Evolutionary conservation across 2,797 vertebrate genomes (phyloP), one percentile per base, ranked within the genome.

Genomic region (Mycteria americana): DNA sequence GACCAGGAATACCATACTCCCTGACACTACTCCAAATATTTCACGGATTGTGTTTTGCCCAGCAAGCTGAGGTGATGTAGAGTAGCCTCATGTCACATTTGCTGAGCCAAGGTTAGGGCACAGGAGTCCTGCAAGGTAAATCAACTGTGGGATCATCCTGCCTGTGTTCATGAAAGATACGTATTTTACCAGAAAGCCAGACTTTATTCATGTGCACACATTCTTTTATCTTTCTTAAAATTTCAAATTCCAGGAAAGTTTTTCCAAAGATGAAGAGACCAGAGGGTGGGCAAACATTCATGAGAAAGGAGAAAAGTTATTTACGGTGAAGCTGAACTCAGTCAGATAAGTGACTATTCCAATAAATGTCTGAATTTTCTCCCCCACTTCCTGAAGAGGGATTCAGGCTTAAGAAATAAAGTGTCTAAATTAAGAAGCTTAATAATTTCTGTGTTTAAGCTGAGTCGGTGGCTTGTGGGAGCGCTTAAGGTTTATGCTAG

Each of bases 391-490:
- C 73, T 92, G 76, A 35, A 74, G 68, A 91, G 81, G 96, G 89
- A 96, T 90, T 95, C 92, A 89, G 85, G 81, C 94, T 98, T 97
- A 95, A 96, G 93, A 95, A 97, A 97, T 96, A 95, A 97, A 98
- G 96, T 92, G 89, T 89, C 94, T 97, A 97, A 98, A 98, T 98
- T 98, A 98, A 98, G 98, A 96, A 98, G 97, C 97, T 98, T 98
- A 98, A 97, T 98, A 93, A 95, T 97, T 98, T 96, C 95, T 95
- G 95, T 46, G 53, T 97, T 98, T 98, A 82, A 97, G 95, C 94
- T 95, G 93, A 97, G 94, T 97, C 31, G 27, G 90, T 97, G 96
- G 80, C 97, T 98, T 96, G 85, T 80, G 82, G 92, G 94, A 97
- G 67, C 7, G 48, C 93, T 96, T 92, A 91, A 97, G 46, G 59